These are phyloP conservation scores for Leptogaster cylindrica DNA, from an alignment of 2,888 invertebrate species.

Conservation along the genomic window DNA sequence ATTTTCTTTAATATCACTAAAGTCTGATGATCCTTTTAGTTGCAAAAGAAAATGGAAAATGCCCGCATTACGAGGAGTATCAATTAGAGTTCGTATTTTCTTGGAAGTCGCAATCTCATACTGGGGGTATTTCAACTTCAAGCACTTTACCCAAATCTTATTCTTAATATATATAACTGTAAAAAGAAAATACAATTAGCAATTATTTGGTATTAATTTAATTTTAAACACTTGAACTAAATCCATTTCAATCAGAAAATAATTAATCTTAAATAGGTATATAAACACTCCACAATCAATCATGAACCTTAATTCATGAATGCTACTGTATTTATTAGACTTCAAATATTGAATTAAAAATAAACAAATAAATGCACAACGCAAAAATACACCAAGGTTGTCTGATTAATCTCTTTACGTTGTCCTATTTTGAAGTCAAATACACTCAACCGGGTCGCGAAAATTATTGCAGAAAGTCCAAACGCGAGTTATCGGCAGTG, in stretches of 20 bases:
- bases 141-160: conserved; percentile 65
- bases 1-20: conserved; percentile 64
- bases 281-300: background rate
- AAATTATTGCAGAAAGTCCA: too few species aligned
- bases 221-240: background rate
- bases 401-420: too few species aligned
- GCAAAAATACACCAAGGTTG: too few species aligned
- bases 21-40: conserved; percentile 68
- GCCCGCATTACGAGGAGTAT: conserved; percentile 76
- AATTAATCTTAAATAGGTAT: too few species aligned
- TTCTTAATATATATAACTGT: conserved; percentile 66
- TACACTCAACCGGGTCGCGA: too few species aligned
- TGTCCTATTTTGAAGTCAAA: too few species aligned
- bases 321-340: background rate
- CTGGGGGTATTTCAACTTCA: conserved; percentile 67
- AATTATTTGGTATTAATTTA: background rate
- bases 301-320: background rate
- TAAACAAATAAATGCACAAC: too few species aligned
- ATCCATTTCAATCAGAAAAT: too few species aligned
- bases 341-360: too few species aligned
- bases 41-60: conserved; percentile 73
- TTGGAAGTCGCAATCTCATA: conserved; percentile 68
- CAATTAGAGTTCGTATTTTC: conserved; percentile 71
- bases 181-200: conserved; percentile 46
- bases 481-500: background rate